Evolutionary conservation across 2,113 vertebrate genomes (phyloP).

Genomic region (Poecilia latipinna): DNA sequence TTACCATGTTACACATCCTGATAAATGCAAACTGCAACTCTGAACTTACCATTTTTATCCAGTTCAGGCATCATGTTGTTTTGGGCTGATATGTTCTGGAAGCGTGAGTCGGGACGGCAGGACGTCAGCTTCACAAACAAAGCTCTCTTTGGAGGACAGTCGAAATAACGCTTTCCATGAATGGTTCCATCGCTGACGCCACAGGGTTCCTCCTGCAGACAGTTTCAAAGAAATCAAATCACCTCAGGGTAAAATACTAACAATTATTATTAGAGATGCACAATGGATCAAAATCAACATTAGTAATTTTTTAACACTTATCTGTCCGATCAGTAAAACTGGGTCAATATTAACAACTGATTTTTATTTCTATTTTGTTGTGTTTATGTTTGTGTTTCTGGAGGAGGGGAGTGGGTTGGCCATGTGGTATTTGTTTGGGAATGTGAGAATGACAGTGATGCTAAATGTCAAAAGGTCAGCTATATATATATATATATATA

Average conservation of each 20-base stretch:
- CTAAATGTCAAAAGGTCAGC: too few species aligned
- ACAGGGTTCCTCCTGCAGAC: slow-evolving; percentile 78
- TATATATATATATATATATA: too few species aligned
- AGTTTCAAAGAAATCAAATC: neutral
- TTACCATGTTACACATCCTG: neutral
- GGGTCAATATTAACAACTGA: too few species aligned
- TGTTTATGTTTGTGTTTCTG: too few species aligned
- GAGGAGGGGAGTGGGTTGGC: too few species aligned
- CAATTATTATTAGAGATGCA: too few species aligned
- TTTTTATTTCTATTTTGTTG: too few species aligned
- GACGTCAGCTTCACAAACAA: slow-evolving; percentile 83
- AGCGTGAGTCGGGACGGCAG: slow-evolving; percentile 82
- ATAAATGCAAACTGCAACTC: neutral
- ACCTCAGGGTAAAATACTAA: neutral
- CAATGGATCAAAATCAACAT: too few species aligned
- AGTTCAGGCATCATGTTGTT: neutral
- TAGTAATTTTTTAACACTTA: too few species aligned
- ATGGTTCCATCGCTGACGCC: slow-evolving; percentile 81
- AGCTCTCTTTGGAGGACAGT: slow-evolving; percentile 73
- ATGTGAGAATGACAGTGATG: too few species aligned
- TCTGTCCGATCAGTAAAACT: too few species aligned
- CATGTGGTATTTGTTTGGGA: neutral
- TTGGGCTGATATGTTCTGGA: slow-evolving; percentile 49
- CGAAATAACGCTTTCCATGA: slow-evolving; percentile 72
- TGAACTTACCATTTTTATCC: slow-evolving; percentile 47